phyloP scores from a whole-genome alignment of 1,140 invertebrate genomes.

The Belonocnema kinseyi region DNA sequence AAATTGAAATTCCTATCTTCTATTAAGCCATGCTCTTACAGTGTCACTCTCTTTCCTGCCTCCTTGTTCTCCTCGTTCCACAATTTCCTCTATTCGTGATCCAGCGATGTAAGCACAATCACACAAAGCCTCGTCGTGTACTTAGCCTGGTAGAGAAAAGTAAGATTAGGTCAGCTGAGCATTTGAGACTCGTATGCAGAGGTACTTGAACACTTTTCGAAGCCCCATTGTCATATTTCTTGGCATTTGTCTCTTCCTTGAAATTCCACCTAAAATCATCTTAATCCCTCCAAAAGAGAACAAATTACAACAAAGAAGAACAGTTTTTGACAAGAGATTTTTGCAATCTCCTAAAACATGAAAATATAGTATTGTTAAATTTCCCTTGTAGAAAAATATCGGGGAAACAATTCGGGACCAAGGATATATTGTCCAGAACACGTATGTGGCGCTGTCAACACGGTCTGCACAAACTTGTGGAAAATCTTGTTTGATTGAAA shows the following conservation, averaged over 20 bases:
- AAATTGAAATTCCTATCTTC: constrained; percentile 26
- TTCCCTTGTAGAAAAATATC: too few species aligned
- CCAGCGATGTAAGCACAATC: constrained; percentile 41
- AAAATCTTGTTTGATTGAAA: too few species aligned
- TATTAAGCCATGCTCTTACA: constrained; percentile 28
- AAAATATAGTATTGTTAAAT: too few species aligned
- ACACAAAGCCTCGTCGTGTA: constrained; percentile 38
- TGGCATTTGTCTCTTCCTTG: constrained; percentile 17
- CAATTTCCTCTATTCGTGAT: constrained; percentile 25
- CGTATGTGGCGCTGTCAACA: too few species aligned
- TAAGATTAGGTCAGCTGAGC: constrained; percentile 29
- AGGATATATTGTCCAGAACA: too few species aligned
- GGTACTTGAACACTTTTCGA: constrained; percentile 3
- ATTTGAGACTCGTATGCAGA: constrained; percentile 1
- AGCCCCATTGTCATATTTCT: constrained; percentile 16
- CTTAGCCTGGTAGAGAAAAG: constrained; percentile 16
- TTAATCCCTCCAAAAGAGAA: too few species aligned
- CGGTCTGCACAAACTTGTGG: too few species aligned
- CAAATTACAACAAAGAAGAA: too few species aligned
- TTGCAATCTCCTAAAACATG: too few species aligned
- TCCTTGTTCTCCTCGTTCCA: constrained; percentile 22
- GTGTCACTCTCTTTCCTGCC: constrained; percentile 23
- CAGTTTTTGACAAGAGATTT: too few species aligned
- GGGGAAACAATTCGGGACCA: too few species aligned
- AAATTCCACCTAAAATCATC: too few species aligned